Evolutionary conservation across 2,113 vertebrate species (phyloP).

Genomic region (Antechinus stuartii): DNA sequence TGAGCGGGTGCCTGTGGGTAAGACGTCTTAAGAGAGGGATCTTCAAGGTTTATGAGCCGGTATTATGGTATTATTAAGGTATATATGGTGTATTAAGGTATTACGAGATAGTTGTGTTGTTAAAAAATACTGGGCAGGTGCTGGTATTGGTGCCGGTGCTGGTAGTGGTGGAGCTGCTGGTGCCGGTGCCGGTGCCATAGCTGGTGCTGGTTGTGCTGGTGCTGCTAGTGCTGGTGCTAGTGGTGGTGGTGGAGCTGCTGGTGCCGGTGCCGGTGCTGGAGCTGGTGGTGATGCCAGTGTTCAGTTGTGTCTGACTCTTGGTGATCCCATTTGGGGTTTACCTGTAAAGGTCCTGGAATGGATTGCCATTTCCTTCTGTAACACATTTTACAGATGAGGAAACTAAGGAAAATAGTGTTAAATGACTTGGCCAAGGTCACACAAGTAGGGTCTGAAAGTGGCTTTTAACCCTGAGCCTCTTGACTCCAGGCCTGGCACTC

Average conservation of each 20-base stretch:
- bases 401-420: neutral
- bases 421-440: neutral
- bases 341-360: neutral
- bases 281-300: neutral
- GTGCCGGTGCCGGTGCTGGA: no score
- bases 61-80: no score
- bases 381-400: neutral
- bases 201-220: no score
- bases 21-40: neutral
- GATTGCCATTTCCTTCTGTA: neutral
- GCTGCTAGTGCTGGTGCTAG: no score
- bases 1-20: neutral
- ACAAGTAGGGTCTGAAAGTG: neutral
- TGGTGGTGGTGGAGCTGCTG: neutral
- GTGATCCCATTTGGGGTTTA: neutral
- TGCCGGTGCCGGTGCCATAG: no score
- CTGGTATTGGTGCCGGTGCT: no score
- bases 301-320: neutral
- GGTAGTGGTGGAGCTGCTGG: neutral
- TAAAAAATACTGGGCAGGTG: neutral
- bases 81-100: no score
- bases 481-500: no score
- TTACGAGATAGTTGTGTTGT: neutral
- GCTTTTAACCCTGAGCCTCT: neutral
- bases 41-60: neutral